These are phyloP conservation scores for Aegotheles bennettii DNA, from an alignment of 2,113 vertebrate species.

Conservation along the genomic window DNA sequence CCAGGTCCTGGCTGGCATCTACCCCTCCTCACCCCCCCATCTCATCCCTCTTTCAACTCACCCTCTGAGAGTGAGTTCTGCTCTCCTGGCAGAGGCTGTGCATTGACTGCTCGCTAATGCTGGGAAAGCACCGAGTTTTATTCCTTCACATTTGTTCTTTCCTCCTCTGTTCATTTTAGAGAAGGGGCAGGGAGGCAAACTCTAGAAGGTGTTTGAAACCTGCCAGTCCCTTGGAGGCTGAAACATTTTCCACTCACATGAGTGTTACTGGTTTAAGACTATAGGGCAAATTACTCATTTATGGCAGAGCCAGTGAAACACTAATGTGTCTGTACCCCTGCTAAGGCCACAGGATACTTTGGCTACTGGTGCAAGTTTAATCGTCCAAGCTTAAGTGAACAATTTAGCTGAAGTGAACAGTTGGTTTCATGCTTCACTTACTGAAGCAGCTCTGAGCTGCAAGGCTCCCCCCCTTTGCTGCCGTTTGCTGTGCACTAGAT, in stretches of 20 bases:
- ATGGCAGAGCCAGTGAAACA: not conserved
- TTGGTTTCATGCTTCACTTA: not conserved
- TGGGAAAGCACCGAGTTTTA: not conserved
- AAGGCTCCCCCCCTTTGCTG: not conserved
- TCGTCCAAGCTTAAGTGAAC: not conserved
- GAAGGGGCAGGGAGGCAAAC: not conserved
- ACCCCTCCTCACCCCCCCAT: too few relatives aligned
- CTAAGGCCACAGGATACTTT: not conserved
- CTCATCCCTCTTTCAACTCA: not conserved
- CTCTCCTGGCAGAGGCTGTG: not conserved
- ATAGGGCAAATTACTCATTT: not conserved
- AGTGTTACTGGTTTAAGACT: not conserved
- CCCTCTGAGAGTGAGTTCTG: not conserved
- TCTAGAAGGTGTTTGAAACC: not conserved
- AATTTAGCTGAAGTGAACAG: not conserved
- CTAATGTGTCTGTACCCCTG: not conserved
- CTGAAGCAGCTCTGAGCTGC: not conserved
- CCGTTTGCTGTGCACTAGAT: not conserved
- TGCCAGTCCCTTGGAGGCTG: not conserved
- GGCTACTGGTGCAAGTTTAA: not conserved
- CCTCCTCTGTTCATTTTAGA: not conserved
- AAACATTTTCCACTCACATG: not conserved
- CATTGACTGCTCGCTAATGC: not conserved
- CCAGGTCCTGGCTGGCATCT: not conserved
- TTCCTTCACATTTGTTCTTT: not conserved